These are phyloP conservation scores for Drosophila mercatorum DNA, from an alignment of 2,888 invertebrate species.

Conservation along the genomic window DNA sequence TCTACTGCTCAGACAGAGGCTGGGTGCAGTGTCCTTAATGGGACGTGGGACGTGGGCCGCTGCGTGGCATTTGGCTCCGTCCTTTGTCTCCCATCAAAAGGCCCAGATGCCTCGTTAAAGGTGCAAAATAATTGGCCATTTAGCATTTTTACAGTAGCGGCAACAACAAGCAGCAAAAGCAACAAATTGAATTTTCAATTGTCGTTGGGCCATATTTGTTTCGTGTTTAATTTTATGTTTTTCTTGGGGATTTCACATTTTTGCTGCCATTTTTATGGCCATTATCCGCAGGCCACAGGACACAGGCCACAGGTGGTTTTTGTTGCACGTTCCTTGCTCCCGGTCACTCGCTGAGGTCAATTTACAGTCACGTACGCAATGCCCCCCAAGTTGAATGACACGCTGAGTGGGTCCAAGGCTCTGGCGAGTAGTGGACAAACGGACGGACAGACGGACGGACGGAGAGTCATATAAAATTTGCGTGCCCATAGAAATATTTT, in stretches of 20 bases:
- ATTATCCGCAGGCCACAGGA: slow-evolving; percentile 16
- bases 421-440: slow-evolving; percentile 8
- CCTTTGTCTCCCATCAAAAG: slow-evolving; percentile 10
- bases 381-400: slow-evolving; percentile 61
- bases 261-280: slow-evolving; percentile 48
- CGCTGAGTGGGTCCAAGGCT: slow-evolving; percentile 29
- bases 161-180: slow-evolving; percentile 1
- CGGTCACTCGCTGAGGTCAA: slow-evolving; percentile 55
- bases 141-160: slow-evolving; percentile 47
- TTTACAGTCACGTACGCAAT: slow-evolving; percentile 59
- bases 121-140: slow-evolving; percentile 69
- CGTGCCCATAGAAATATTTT: slow-evolving; percentile 10
- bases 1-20: slow-evolving; percentile 26
- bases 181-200: slow-evolving; percentile 46
- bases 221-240: slow-evolving; percentile 35
- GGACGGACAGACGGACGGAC: slow-evolving; percentile 1
- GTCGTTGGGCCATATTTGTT: slow-evolving; percentile 13
- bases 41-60: background rate
- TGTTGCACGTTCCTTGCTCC: slow-evolving; percentile 26
- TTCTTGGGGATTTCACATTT: background rate
- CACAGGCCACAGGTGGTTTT: slow-evolving; percentile 64
- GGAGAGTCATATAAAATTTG: slow-evolving; percentile 15
- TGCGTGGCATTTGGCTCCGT: slow-evolving; percentile 22
- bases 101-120: slow-evolving; percentile 48
- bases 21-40: slow-evolving; percentile 38